Evolutionary conservation across 2,888 invertebrate species (phyloP).

Genomic region (Nyleta sp.): DNA sequence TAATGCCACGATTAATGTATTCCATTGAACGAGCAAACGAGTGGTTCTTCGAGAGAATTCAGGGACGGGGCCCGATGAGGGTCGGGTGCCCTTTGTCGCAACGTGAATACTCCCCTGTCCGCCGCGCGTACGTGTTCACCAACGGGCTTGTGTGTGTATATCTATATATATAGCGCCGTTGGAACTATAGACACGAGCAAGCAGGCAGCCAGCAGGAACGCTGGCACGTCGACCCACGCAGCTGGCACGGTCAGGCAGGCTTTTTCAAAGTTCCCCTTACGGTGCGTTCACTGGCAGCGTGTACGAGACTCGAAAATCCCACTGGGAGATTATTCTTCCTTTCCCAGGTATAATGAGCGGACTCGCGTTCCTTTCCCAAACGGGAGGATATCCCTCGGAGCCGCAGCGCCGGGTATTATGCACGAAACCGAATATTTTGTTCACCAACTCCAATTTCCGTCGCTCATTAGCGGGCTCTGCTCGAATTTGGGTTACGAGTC

Average conservation of each 20-base stretch:
- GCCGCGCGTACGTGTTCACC: slow-evolving; percentile 37
- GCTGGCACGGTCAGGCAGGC: slow-evolving; percentile 62
- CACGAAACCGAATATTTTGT: slow-evolving; percentile 51
- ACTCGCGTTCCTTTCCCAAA: slow-evolving; percentile 60
- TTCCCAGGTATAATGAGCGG: slow-evolving; percentile 66
- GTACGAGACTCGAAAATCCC: slow-evolving; percentile 76
- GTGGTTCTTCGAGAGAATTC: slow-evolving; percentile 60
- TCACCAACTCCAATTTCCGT: no score
- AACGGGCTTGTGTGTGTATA: slow-evolving; percentile 16
- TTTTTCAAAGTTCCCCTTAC: slow-evolving; percentile 68
- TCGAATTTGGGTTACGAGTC: no score
- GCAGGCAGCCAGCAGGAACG: slow-evolving; percentile 44
- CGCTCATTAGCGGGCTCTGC: no score
- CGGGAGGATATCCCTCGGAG: slow-evolving; percentile 58
- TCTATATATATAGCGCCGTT: slow-evolving; percentile 7
- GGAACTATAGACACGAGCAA: slow-evolving; percentile 51
- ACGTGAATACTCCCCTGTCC: slow-evolving; percentile 67
- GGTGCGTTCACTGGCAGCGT: slow-evolving; percentile 53
- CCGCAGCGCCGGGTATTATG: slow-evolving; percentile 27
- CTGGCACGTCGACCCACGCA: slow-evolving; percentile 62
- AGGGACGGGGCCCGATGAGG: slow-evolving; percentile 72
- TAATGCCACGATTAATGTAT: slow-evolving; percentile 63
- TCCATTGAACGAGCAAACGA: slow-evolving; percentile 51
- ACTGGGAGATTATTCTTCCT: slow-evolving; percentile 77
- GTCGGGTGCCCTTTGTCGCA: slow-evolving; percentile 77